These are phyloP conservation scores for Patella depressa DNA, from an alignment of 2,888 invertebrate genomes.

Conservation along the genomic window DNA sequence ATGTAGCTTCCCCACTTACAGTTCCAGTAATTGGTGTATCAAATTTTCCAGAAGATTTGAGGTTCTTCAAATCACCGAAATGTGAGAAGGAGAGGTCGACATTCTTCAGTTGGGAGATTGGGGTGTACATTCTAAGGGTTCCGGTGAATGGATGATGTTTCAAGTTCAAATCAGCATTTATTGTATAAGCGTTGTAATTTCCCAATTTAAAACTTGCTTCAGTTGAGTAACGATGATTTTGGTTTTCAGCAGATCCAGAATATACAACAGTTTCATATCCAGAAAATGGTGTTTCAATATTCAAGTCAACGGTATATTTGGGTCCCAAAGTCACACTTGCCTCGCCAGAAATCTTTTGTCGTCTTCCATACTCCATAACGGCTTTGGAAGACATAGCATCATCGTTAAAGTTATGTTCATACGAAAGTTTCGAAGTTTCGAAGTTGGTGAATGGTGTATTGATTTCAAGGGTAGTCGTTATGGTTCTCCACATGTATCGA, in stretches of 20 bases:
- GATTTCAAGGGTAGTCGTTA: slow-evolving; percentile 31
- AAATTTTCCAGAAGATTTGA: slow-evolving; percentile 15
- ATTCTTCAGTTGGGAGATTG: background rate
- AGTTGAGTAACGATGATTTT: background rate
- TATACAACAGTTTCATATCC: slow-evolving; percentile 25
- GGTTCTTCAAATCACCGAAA: slow-evolving; percentile 9
- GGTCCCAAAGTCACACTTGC: background rate
- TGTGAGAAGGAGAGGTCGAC: slow-evolving; percentile 12
- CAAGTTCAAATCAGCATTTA: background rate
- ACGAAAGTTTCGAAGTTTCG: slow-evolving; percentile 25
- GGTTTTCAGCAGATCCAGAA: background rate
- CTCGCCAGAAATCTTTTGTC: background rate
- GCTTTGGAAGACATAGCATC: background rate
- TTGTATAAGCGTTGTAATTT: background rate
- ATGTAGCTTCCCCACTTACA: slow-evolving; percentile 22
- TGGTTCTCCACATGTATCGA: slow-evolving; percentile 25
- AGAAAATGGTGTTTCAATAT: slow-evolving; percentile 43
- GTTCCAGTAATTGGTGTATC: slow-evolving; percentile 15
- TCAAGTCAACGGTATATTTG: slow-evolving; percentile 28
- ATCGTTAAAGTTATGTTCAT: slow-evolving; percentile 20
- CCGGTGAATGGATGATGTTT: background rate
- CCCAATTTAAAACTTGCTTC: background rate
- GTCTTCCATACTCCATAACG: background rate
- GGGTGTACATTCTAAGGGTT: background rate
- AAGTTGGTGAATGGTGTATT: slow-evolving; percentile 29